These are phyloP conservation scores for Dorcus parallelipipedus DNA, from an alignment of 2,888 invertebrate genomes.

Conservation along the genomic window DNA sequence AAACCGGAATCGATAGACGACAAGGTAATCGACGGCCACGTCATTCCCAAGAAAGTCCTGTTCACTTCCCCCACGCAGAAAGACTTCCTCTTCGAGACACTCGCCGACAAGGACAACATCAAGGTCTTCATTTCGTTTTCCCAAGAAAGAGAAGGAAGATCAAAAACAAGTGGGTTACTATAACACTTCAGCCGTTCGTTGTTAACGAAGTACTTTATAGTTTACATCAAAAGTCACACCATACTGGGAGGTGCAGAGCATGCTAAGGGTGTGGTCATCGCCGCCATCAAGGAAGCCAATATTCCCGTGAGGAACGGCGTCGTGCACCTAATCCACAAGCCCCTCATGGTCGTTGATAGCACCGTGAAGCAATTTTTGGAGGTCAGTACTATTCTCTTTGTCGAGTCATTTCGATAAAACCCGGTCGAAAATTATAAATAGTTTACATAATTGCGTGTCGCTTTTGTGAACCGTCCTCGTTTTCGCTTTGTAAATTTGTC, in stretches of 20 bases:
- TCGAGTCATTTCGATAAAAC: background rate
- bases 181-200: background rate
- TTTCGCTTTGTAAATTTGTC: too few species aligned
- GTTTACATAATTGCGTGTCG: too few species aligned
- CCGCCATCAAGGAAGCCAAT: slow-evolving; percentile 84
- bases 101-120: slow-evolving; percentile 79
- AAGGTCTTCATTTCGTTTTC: slow-evolving; percentile 80
- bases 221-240: slow-evolving; percentile 83
- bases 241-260: slow-evolving; percentile 74
- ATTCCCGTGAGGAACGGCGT: slow-evolving; percentile 92
- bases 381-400: slow-evolving; percentile 56
- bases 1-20: slow-evolving; percentile 67
- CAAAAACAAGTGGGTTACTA: slow-evolving; percentile 56
- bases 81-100: slow-evolving; percentile 70
- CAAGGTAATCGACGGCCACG: slow-evolving; percentile 86
- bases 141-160: slow-evolving; percentile 64
- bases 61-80: slow-evolving; percentile 81
- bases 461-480: too few species aligned
- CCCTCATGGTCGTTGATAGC: slow-evolving; percentile 89
- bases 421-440: too few species aligned
- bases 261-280: slow-evolving; percentile 78
- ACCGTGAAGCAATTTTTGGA: slow-evolving; percentile 80
- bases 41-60: slow-evolving; percentile 81
- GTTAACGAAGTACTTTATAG: slow-evolving; percentile 49
- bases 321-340: slow-evolving; percentile 87